Evolutionary conservation across 2,888 invertebrate genomes (phyloP).

Genomic region (Eubasilissa splendida): DNA sequence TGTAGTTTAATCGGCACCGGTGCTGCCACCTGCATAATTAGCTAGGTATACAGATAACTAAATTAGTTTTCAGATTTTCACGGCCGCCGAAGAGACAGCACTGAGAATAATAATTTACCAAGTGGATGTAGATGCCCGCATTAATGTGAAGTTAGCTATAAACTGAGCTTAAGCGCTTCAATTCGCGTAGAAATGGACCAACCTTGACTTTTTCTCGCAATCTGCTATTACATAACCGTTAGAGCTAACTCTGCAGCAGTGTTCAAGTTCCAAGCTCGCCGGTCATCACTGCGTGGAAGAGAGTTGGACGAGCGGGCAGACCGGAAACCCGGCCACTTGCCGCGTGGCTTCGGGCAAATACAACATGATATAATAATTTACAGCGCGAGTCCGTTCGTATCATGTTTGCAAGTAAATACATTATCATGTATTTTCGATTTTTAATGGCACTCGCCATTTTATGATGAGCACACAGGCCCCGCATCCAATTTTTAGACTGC

Average conservation of each 20-base stretch:
- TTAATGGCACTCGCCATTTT: neutral
- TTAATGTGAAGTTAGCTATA: no score
- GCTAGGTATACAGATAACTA: no score
- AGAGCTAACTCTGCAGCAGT: slow-evolving; percentile 37
- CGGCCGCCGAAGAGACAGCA: no score
- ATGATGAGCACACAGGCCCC: neutral
- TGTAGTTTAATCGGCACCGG: no score
- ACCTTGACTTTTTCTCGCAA: slow-evolving; percentile 56
- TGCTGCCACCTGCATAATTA: no score
- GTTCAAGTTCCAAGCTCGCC: slow-evolving; percentile 19
- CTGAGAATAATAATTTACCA: no score
- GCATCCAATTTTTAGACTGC: no score
- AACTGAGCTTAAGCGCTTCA: slow-evolving; percentile 16
- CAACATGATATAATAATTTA: slow-evolving; percentile 32
- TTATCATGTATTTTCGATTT: neutral
- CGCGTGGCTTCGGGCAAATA: slow-evolving; percentile 12
- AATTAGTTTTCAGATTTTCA: no score
- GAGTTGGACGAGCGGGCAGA: slow-evolving; percentile 39
- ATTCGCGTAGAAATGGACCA: slow-evolving; percentile 54
- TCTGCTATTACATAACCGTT: slow-evolving; percentile 56
- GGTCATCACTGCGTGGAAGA: slow-evolving; percentile 29
- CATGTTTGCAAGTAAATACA: neutral
- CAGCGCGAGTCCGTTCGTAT: neutral
- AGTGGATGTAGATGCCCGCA: no score
- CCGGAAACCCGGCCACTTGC: slow-evolving; percentile 45